phyloP scores from a whole-genome alignment of 1,140 invertebrate species.

The Meteorus sp. region DNA sequence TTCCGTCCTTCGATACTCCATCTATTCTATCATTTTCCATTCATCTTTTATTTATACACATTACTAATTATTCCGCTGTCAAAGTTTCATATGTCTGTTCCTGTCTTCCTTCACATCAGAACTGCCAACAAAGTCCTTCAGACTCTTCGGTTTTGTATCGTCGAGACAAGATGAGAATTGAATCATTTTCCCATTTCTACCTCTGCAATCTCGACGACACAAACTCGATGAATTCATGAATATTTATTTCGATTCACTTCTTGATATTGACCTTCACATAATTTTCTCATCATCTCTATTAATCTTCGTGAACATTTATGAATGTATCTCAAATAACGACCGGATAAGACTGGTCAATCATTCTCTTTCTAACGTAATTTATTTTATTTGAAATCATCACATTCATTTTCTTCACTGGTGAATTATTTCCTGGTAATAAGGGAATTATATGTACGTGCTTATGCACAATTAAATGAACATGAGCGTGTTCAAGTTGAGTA shows the following conservation, averaged over 20 bases:
- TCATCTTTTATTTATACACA: background rate
- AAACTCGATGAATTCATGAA: constrained; percentile 9
- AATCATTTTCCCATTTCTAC: background rate
- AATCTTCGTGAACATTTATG: background rate
- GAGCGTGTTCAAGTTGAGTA: background rate
- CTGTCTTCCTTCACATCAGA: no score
- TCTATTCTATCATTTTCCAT: background rate
- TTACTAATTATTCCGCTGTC: background rate
- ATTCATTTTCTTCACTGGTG: no score
- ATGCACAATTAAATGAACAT: no score
- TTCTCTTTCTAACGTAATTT: background rate
- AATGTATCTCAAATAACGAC: background rate
- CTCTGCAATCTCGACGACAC: background rate
- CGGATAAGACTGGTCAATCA: background rate
- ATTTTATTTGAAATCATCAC: background rate
- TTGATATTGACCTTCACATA: constrained; percentile 19
- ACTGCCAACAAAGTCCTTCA: background rate
- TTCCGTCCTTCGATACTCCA: background rate
- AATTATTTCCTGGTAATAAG: background rate
- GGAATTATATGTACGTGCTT: no score
- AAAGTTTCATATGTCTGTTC: no score
- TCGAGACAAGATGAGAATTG: background rate
- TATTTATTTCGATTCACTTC: constrained; percentile 1
- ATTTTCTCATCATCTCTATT: constrained; percentile 17
- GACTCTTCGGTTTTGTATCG: background rate